Conservation (phyloP, 2,888 invertebrate genomes). For the Hedychridium roseum region DNA sequence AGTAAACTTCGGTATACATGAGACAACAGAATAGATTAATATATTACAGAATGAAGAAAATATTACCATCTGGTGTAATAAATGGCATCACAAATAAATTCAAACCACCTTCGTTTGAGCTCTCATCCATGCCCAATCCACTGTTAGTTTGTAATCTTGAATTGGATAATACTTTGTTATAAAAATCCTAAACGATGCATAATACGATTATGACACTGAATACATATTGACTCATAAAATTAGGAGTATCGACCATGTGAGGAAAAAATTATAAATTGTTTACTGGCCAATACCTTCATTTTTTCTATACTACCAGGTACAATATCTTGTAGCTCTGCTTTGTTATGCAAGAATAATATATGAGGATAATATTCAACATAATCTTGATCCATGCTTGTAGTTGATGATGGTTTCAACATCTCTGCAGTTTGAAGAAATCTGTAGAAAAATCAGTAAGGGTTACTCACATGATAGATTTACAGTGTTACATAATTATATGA, state of each 20-base stretch:
- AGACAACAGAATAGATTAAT: too few relatives aligned
- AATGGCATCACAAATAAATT: slow-evolving; percentile 77
- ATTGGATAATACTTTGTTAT: slow-evolving; percentile 69
- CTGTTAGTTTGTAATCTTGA: slow-evolving; percentile 74
- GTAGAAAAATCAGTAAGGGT: slow-evolving; percentile 27
- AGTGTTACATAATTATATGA: background rate
- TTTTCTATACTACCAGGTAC: slow-evolving; percentile 68
- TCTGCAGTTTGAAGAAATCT: slow-evolving; percentile 85
- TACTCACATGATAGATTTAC: background rate
- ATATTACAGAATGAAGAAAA: too few relatives aligned
- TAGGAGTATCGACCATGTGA: too few relatives aligned
- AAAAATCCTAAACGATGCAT: slow-evolving; percentile 59
- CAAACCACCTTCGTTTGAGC: slow-evolving; percentile 70
- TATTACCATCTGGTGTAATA: slow-evolving; percentile 65
- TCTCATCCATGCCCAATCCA: slow-evolving; percentile 72
- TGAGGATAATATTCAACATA: slow-evolving; percentile 84
- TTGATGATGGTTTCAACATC: slow-evolving; percentile 83
- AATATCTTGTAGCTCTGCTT: slow-evolving; percentile 79
- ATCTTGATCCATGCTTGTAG: slow-evolving; percentile 70
- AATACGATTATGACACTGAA: slow-evolving; percentile 41
- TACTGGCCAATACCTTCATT: slow-evolving; percentile 67
- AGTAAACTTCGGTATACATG: too few relatives aligned
- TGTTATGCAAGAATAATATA: slow-evolving; percentile 83
- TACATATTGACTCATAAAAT: too few relatives aligned
- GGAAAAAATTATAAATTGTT: slow-evolving; percentile 15